These are phyloP conservation scores for Volucella zonaria DNA, from an alignment of 2,888 invertebrate species.

Conservation along the genomic window DNA sequence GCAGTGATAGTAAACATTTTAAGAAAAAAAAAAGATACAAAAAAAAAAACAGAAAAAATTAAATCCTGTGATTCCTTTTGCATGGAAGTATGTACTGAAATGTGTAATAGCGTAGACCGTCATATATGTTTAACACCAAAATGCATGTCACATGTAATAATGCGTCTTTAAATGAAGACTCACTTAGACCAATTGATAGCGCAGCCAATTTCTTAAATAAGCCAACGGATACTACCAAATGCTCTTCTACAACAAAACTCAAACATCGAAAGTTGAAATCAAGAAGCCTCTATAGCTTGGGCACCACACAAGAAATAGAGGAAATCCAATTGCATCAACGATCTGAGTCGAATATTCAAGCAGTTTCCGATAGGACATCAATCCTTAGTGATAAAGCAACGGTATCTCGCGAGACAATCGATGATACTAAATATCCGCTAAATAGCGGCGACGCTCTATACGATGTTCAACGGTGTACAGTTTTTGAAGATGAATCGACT, in stretches of 20 bases:
- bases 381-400: slow-evolving; percentile 27
- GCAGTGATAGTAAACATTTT: slow-evolving; percentile 34
- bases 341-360: slow-evolving; percentile 76
- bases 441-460: slow-evolving; percentile 44
- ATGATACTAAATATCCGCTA: slow-evolving; percentile 33
- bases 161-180: slow-evolving; percentile 59
- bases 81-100: slow-evolving; percentile 38
- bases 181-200: slow-evolving; percentile 50
- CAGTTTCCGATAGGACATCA: slow-evolving; percentile 50
- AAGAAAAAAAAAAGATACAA: not conserved
- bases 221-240: slow-evolving; percentile 40
- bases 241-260: slow-evolving; percentile 46
- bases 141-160: slow-evolving; percentile 64
- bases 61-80: slow-evolving; percentile 10
- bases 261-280: slow-evolving; percentile 73
- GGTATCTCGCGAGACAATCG: slow-evolving; percentile 24
- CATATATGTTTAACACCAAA: slow-evolving; percentile 23
- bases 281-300: slow-evolving; percentile 79
- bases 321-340: slow-evolving; percentile 75
- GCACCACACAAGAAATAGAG: slow-evolving; percentile 75
- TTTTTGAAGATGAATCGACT: slow-evolving; percentile 56
- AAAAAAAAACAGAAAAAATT: not conserved
- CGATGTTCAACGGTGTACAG: slow-evolving; percentile 43
- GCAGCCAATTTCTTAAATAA: slow-evolving; percentile 55
- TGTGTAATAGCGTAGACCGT: slow-evolving; percentile 22